phyloP scores from a whole-genome alignment of 2,113 vertebrate species.

The cat (Felis catus) region F.catus_Fca126_mat1.0 CM031419.1:123430001-123430500 shows the following conservation, averaged over 20 bases:
- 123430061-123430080: too few relatives aligned
- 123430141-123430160: conserved; percentile 19
- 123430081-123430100: accelerated
- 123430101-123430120: background rate
- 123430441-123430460: background rate
- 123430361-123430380: background rate
- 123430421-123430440: background rate
- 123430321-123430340: background rate
- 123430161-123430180: background rate
- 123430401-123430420: background rate
- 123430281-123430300: background rate
- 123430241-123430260: background rate
- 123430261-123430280: background rate
- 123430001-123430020: conserved; percentile 25
- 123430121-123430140: background rate
- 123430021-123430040: background rate
- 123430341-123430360: background rate
- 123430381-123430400: background rate
- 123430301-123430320: background rate
- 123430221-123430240: background rate
- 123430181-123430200: background rate
- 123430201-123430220: background rate
- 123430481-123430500: background rate
- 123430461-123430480: background rate
- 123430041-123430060: background rate